Evolutionary conservation across 2,888 invertebrate species (phyloP).

Genomic region (Lordiphosa andalusiaca): DNA sequence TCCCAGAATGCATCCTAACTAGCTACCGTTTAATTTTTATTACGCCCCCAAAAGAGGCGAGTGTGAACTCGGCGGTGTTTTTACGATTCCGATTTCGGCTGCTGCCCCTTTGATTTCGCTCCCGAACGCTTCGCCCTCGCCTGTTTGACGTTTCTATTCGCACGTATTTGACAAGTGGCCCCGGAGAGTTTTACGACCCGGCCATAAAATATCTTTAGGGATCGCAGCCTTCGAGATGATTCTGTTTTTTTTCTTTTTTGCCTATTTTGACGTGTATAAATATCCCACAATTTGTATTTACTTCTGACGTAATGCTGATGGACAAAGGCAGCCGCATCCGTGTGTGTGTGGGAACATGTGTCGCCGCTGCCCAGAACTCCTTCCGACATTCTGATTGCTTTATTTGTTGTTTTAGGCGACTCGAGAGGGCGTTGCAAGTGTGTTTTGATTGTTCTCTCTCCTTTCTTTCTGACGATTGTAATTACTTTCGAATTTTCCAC

Average conservation of each 20-base stretch:
- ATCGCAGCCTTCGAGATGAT: conserved; percentile 12
- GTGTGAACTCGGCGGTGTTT: conserved; percentile 69
- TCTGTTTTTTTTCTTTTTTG: conserved; percentile 34
- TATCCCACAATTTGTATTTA: conserved; percentile 67
- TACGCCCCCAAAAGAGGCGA: conserved; percentile 50
- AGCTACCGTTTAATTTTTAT: conserved; percentile 76
- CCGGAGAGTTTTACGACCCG: conserved; percentile 10
- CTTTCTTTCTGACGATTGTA: conserved; percentile 34
- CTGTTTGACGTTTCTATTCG: conserved; percentile 74
- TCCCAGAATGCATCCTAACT: conserved; percentile 65
- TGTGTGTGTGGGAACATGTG: conserved; percentile 56
- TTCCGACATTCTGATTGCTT: conserved; percentile 65
- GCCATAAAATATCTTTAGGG: conserved; percentile 58
- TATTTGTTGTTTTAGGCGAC: conserved; percentile 75
- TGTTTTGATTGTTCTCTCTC: conserved; percentile 58
- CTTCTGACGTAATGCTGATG: conserved; percentile 66
- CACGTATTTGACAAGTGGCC: conserved; percentile 54
- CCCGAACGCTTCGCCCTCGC: conserved; percentile 10
- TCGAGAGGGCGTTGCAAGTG: conserved; percentile 65
- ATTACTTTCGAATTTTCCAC: conserved; percentile 56
- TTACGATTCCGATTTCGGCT: conserved; percentile 46
- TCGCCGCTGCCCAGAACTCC: conserved; percentile 34
- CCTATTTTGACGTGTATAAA: conserved; percentile 78
- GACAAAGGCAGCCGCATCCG: conserved; percentile 65
- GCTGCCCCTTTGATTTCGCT: conserved; percentile 54